Conservation (phyloP, 2,888 invertebrate genomes). For the Leptogaster cylindrica region DNA sequence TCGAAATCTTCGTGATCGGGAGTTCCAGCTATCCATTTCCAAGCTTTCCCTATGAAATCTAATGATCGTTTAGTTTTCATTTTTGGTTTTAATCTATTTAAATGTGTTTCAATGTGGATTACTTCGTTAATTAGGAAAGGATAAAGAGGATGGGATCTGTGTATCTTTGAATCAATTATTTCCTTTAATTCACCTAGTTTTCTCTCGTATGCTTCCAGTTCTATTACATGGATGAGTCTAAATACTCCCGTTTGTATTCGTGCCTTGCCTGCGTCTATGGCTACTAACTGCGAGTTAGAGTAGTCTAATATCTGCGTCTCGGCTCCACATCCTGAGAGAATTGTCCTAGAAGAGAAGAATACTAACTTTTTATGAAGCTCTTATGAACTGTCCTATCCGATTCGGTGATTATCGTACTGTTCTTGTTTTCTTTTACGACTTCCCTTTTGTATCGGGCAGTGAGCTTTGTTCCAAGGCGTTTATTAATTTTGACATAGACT, state of each 20-base stretch:
- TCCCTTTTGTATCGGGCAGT: constrained; percentile 3
- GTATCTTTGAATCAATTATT: constrained; percentile 14
- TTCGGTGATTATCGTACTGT: constrained; percentile 1
- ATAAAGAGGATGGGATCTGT: constrained; percentile 28
- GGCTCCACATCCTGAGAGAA: neutral
- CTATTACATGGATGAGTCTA: constrained; percentile 42
- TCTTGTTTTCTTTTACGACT: constrained; percentile 6
- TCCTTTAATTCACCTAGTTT: constrained; percentile 23
- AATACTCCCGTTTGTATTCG: constrained; percentile 40
- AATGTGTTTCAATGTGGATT: neutral
- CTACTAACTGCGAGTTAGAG: constrained; percentile 40
- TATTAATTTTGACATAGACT: constrained; percentile 33
- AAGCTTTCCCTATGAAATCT: constrained; percentile 40
- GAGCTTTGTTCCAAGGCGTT: neutral
- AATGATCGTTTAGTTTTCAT: constrained; percentile 35
- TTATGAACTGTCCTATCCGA: constrained; percentile 23
- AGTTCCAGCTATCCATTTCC: constrained; percentile 29
- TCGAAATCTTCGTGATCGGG: constrained; percentile 43
- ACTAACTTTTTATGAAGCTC: constrained; percentile 10
- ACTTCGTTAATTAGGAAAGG: constrained; percentile 33
- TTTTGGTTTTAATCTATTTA: constrained; percentile 30
- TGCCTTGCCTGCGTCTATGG: constrained; percentile 36
- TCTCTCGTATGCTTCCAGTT: constrained; percentile 23
- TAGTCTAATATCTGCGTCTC: constrained; percentile 43
- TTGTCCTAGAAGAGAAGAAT: constrained; percentile 10